Base-by-base conservation (phyloP, 2,113 vertebrate genomes). In the Dipodomys ordii region DNA sequence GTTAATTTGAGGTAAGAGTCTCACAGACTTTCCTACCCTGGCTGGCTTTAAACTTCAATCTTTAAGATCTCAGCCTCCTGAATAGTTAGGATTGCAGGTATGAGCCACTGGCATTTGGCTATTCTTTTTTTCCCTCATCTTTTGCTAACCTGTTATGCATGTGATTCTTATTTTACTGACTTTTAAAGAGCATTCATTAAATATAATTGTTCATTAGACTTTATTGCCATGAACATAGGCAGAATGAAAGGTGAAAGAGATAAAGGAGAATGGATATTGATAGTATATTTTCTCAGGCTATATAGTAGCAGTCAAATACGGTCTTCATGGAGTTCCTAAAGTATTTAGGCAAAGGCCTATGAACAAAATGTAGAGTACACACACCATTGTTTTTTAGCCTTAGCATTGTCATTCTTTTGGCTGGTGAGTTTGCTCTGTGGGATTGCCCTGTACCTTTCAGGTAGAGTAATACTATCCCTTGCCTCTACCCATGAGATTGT, bases 151-250 rank as follows among this genome's bases (percentile, higher is more conserved):
- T 88, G 7, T 72, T 64, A 49, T n/a, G 15, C 20, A 69, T 88
- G 23, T 82, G 39, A 67, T 71, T 49, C 35, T 81, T 74, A 81
- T 82, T 93, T 94, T 74, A 80, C 60, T 95, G 78, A 91, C 28
- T 65, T 83, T 22, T 88, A 77, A 92, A 88, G 67, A 64, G 4
- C 16, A 79, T 84, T 27, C 32, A 81, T 22, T 88, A 69, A 83
- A 76, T 91, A 20, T 85, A 79, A 83, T 87, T 32, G 53, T 64
- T 94, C 88, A 64, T 69, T 79, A 4, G 76, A n/a, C 57, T 94
- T 91, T 94, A 68, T 87, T 92, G 64, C n/a, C 23, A 39, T 67
- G 90, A 79, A 89, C 12, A 82, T 3, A 13, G 46, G 10, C 35
- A 64, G 67, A 76, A 46, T 15, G 49, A 91, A 77, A 77, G 23